A percentile compares a stretch with the other conserved stretches of the same genome.
Evolutionary conservation across 2,113 vertebrate genomes (phyloP).

Genomic region (Periophthalmus modestus): DNA sequence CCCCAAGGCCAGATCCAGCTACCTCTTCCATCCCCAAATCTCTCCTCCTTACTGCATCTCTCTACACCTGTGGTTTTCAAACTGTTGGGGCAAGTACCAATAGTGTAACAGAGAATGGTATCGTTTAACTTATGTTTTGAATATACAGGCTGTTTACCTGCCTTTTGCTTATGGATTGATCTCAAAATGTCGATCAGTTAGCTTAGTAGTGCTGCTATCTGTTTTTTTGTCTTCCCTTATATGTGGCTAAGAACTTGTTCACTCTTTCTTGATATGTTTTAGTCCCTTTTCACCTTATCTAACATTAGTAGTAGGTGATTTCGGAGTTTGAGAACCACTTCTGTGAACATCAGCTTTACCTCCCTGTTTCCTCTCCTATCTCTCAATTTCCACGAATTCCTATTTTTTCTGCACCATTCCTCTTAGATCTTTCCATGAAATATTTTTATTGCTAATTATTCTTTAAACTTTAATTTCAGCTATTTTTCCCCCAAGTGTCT

Average conservation of each 20-base stretch:
- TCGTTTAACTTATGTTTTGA: neutral
- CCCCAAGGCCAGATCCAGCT: constrained; percentile 53
- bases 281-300: neutral
- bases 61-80: constrained; percentile 20
- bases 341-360: constrained; percentile 20
- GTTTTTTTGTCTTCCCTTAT: neutral
- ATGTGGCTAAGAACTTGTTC: neutral
- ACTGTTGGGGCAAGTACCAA: neutral
- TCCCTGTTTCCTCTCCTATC: constrained; percentile 16
- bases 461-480: constrained; percentile 63
- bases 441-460: constrained; percentile 59
- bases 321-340: constrained; percentile 1
- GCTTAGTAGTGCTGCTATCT: neutral
- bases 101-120: neutral
- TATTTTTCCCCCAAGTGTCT: constrained; percentile 69
- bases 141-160: no score
- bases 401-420: constrained; percentile 67
- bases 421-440: constrained; percentile 45
- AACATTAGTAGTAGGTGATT: neutral
- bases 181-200: neutral
- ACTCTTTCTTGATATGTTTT: neutral
- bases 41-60: constrained; percentile 43
- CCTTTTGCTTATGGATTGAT: neutral
- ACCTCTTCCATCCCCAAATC: constrained; percentile 61
- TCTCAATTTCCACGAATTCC: constrained; percentile 43